These are phyloP conservation scores for Polia nebulosa DNA, from an alignment of 2,888 invertebrate species.

Conservation along the genomic window DNA sequence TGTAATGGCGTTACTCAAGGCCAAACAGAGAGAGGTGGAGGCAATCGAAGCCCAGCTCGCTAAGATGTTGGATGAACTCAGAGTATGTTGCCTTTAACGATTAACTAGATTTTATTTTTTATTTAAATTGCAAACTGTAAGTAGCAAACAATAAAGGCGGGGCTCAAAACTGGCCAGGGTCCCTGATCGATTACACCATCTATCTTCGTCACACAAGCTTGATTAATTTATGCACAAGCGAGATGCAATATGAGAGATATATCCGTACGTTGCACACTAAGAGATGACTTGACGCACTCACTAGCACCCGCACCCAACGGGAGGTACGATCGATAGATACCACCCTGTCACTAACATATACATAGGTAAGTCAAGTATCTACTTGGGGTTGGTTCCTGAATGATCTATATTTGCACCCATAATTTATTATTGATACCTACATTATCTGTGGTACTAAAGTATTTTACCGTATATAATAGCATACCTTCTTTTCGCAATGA, in stretches of 20 bases:
- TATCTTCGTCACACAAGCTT: conserved; percentile 16
- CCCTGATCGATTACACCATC: neutral
- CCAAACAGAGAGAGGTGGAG: conserved; percentile 95
- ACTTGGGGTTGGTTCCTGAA: neutral
- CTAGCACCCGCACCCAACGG: neutral
- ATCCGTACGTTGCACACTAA: conserved; percentile 10
- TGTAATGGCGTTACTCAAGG: conserved; percentile 94
- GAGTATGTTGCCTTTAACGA: conserved; percentile 86
- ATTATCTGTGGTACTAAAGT: neutral
- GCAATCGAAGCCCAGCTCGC: conserved; percentile 95
- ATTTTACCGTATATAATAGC: neutral
- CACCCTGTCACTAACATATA: neutral
- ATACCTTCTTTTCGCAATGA: too few species aligned
- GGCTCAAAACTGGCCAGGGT: neutral
- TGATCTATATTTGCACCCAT: neutral
- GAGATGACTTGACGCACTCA: neutral
- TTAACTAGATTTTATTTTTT: neutral
- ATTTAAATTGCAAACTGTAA: neutral
- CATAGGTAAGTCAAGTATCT: neutral
- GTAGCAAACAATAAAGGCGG: neutral
- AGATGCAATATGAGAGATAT: conserved; percentile 28
- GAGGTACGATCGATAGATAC: neutral
- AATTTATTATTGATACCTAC: neutral
- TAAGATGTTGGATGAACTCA: conserved; percentile 93
- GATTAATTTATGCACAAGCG: conserved; percentile 27